A percentile compares a stretch with the other conserved stretches of the same genome.
Conservation (phyloP, 2,888 invertebrate species). For the Pycnomerus fuliginosus region DNA sequence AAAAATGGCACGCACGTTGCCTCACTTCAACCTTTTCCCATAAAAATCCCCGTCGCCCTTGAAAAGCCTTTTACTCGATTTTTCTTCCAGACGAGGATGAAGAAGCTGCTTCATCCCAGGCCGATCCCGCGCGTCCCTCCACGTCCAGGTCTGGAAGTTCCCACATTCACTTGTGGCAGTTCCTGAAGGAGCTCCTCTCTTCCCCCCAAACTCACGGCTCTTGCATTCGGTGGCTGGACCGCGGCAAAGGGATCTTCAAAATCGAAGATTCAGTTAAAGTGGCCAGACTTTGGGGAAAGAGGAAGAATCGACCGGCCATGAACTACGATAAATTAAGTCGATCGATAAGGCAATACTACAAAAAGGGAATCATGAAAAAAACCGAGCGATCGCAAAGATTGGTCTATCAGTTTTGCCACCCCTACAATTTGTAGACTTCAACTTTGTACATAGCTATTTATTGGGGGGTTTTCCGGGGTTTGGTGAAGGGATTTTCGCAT, state of each 20-base stretch:
- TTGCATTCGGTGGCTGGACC: constrained; percentile 97
- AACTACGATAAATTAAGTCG: constrained; percentile 99
- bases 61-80: constrained; percentile 10
- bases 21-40: constrained; percentile 2
- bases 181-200: constrained; percentile 90
- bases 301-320: constrained; percentile 98
- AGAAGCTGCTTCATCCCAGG: constrained; percentile 45
- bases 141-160: constrained; percentile 58
- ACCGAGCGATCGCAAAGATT: constrained; percentile 96
- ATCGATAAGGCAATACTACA: constrained; percentile 97
- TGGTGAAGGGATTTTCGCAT: constrained; percentile 37
- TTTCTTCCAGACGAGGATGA: constrained; percentile 53
- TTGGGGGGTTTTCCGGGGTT: constrained; percentile 27
- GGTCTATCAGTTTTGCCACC: constrained; percentile 98
- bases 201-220: constrained; percentile 87
- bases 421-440: constrained; percentile 74
- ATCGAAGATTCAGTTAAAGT: constrained; percentile 98
- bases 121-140: constrained; percentile 40
- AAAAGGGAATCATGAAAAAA: constrained; percentile 99
- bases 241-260: constrained; percentile 94
- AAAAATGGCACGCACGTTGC: constrained; percentile 9
- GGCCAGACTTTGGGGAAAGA: constrained; percentile 95
- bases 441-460: constrained; percentile 29
- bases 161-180: constrained; percentile 98
- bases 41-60: constrained; percentile 13